A percentile compares a stretch with the other conserved stretches of the same genome.
Evolutionary conservation across 2,797 vertebrate genomes (phyloP).

Genomic region (Poeciliopsis presidionis): DNA sequence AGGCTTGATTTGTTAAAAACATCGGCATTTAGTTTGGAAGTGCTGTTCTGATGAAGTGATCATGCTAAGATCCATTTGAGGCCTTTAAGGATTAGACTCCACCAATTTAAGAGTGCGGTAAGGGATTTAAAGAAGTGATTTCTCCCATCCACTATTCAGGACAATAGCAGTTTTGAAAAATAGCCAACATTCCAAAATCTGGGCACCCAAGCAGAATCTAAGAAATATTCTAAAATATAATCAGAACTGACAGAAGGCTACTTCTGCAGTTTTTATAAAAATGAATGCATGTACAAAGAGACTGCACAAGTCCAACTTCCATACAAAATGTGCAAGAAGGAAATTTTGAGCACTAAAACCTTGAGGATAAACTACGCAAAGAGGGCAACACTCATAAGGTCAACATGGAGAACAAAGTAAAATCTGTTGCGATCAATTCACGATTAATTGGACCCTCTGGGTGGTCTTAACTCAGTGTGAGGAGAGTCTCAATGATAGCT

Average conservation of each 20-base stretch:
- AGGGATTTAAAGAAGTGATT: not conserved
- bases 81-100: not conserved
- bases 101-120: not conserved
- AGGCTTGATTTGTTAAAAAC: not conserved
- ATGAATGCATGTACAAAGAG: not conserved
- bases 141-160: not conserved
- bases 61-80: not conserved
- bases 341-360: not conserved
- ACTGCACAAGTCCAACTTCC: not conserved
- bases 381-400: not conserved
- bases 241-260: not conserved
- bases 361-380: not conserved
- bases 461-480: not conserved
- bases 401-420: not conserved
- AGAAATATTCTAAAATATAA: not conserved
- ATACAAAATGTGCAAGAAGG: not conserved
- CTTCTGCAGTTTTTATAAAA: not conserved
- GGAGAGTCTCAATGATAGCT: not conserved
- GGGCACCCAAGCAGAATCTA: not conserved
- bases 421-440: not conserved
- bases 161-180: not conserved
- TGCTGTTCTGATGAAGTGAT: not conserved
- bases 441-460: not conserved
- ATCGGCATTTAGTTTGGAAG: not conserved
- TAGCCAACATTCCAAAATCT: not conserved